A percentile compares a stretch with the other conserved stretches of the same genome.
These are phyloP conservation scores for Nebria ingens DNA, from an alignment of 1,140 invertebrate genomes.

Conservation along the genomic window DNA sequence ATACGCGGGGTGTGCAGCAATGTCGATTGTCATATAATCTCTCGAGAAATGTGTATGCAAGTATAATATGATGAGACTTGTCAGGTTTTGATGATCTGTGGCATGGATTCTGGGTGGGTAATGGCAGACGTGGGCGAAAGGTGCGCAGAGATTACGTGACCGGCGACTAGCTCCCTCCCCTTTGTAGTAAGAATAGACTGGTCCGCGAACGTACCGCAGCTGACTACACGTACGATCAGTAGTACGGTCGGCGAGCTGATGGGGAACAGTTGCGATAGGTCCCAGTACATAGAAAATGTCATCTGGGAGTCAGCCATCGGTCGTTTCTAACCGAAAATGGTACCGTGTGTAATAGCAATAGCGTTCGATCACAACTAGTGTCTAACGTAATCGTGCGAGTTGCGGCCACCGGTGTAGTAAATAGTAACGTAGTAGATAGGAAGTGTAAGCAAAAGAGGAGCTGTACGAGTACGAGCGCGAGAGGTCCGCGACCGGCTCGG, in stretches of 20 bases:
- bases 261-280: slow-evolving; percentile 16
- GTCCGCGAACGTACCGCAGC: slow-evolving; percentile 24
- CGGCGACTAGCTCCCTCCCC: slow-evolving; percentile 17
- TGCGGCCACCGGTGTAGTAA: slow-evolving; percentile 8
- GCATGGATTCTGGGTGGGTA: neutral
- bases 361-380: neutral
- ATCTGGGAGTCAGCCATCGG: neutral
- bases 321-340: neutral
- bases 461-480: slow-evolving; percentile 27
- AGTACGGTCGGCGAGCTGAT: slow-evolving; percentile 20
- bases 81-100: too few relatives aligned
- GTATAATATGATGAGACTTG: too few relatives aligned
- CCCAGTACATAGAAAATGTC: neutral
- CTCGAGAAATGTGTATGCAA: too few relatives aligned
- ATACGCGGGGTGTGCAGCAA: slow-evolving; percentile 12
- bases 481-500: slow-evolving; percentile 20
- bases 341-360: neutral
- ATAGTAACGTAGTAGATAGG: neutral
- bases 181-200: slow-evolving; percentile 28
- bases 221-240: slow-evolving; percentile 26
- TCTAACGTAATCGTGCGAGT: neutral
- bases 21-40: too few relatives aligned
- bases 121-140: slow-evolving; percentile 6
- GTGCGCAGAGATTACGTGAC: slow-evolving; percentile 8
- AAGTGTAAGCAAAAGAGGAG: slow-evolving; percentile 16